Base-by-base conservation (phyloP, 1,140 invertebrate genomes). In the Hyposmocoma kahamanoa region DNA sequence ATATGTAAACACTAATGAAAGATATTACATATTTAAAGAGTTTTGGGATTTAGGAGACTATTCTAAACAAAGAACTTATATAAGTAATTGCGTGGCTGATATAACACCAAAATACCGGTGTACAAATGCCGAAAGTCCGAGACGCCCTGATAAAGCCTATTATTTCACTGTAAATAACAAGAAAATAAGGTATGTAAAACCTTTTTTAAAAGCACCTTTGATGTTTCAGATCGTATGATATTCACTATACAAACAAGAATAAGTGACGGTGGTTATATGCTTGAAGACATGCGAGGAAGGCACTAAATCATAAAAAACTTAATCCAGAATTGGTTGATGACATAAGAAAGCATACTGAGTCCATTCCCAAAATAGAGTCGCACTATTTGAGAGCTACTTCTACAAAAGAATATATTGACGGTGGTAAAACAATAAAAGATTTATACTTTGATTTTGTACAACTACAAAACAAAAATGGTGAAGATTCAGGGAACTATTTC, bases 391-490 rank as follows among this genome's bases (percentile, higher is more conserved):
- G 72, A 15, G 52, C 51, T 26, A 46, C 64, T 38, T 54, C 63
- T 1, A 59, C 46, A 1, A 49, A 60, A 15, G 68, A 69, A 47
- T 84, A 67, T 55, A 65, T 83, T 34, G 71, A 72, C 56, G 69
- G 76, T 48, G 54, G 60, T 11, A 32, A 63, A 39, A 56, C 50
- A 19, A 39, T 79, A 8, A 53, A 59, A 10, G 59, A 64, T 39
- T 48, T 78, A 49, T 53, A 71, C 54, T 44, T 56, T 8, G 42
- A 73, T 50, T 80, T 76, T 57, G 22, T 41, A 32, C 28, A 57
- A 41, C 50, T 62, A 43, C 62, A 58, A 39, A 17, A 30, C 24
- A 38, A 45, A 22, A 28, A 59, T 46, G 48, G 32, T 22, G 57
- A 59, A 42, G 15, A 28, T 3, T 18, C 53, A 30, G 50, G 53